Conservation (phyloP, 1,140 invertebrate genomes). For the Aphis craccivora region DNA sequence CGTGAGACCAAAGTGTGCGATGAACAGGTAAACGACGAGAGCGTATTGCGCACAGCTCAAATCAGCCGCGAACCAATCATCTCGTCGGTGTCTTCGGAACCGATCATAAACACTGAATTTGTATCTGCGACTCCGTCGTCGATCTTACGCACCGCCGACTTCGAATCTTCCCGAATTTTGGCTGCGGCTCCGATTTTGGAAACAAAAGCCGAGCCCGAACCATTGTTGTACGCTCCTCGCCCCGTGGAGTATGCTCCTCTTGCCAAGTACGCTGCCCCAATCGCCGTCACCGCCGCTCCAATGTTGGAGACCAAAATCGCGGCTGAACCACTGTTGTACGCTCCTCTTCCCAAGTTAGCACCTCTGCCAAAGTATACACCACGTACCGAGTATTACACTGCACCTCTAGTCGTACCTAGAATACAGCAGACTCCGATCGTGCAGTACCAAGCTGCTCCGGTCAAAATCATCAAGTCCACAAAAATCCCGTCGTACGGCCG, state of each 20-base stretch:
- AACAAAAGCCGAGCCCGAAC: neutral
- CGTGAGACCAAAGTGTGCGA: neutral
- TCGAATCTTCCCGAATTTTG: neutral
- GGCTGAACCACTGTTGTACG: neutral
- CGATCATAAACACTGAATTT: neutral
- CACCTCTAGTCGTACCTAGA: neutral
- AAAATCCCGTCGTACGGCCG: neutral
- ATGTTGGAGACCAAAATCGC: neutral
- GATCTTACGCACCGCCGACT: neutral
- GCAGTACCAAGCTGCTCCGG: neutral
- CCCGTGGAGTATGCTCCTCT: too few species aligned
- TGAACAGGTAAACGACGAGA: neutral
- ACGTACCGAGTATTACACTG: neutral
- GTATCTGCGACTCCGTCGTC: neutral
- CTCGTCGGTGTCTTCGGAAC: neutral
- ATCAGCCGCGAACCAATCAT: neutral
- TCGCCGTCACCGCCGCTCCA: neutral
- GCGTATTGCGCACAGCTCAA: too few species aligned
- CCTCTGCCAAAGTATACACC: neutral
- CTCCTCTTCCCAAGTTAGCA: neutral
- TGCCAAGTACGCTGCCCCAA: too few species aligned
- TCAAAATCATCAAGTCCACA: neutral
- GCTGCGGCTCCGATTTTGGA: neutral
- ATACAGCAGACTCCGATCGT: neutral
- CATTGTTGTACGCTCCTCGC: neutral